phyloP scores from a whole-genome alignment of 2,113 vertebrate genomes.

The Shinisaurus crocodilurus region DNA sequence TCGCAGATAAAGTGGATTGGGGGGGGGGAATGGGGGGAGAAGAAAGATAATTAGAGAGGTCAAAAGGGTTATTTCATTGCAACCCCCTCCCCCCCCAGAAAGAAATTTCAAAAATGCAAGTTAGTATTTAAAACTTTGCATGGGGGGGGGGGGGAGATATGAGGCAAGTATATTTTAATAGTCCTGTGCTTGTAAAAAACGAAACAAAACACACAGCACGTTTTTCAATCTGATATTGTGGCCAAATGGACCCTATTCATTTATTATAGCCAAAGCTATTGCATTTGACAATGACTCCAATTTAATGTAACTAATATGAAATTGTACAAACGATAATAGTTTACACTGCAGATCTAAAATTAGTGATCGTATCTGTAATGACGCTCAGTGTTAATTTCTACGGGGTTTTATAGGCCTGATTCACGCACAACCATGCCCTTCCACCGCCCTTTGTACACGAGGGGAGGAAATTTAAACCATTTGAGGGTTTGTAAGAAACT shows the following conservation, averaged over 20 bases:
- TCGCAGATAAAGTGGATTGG: conserved; percentile 67
- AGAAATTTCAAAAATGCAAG: conserved; percentile 3
- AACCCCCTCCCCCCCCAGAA: neutral
- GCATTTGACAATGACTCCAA: neutral
- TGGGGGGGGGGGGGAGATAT: neutral
- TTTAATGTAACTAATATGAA: neutral
- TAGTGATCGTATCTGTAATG: neutral
- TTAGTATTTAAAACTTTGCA: conserved; percentile 32
- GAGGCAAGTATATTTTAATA: neutral
- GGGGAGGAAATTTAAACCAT: neutral
- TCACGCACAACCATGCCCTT: neutral
- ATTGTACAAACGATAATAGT: neutral
- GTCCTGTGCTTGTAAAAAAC: neutral
- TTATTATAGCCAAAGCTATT: neutral
- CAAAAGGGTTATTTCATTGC: conserved; percentile 48
- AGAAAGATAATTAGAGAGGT: conserved; percentile 64
- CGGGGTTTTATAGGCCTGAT: neutral
- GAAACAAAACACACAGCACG: too few relatives aligned
- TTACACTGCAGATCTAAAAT: neutral
- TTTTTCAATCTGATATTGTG: neutral
- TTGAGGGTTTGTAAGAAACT: neutral
- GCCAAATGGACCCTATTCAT: neutral
- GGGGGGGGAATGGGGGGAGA: neutral
- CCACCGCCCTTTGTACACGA: neutral
- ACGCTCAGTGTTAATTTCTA: neutral